These are phyloP conservation scores for Caenorhabditis afra DNA, from an alignment of 2,888 invertebrate species.

Conservation along the genomic window DNA sequence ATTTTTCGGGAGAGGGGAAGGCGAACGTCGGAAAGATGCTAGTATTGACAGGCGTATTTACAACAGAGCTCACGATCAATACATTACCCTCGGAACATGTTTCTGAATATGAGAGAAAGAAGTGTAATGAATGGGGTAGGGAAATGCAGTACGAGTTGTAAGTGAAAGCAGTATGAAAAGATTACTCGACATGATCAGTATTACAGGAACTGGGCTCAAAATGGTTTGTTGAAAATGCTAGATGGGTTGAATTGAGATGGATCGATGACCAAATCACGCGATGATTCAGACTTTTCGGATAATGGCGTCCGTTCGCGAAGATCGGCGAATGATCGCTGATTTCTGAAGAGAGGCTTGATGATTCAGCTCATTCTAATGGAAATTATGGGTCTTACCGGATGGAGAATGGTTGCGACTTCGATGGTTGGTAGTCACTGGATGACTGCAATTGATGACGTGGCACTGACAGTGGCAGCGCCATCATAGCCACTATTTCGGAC, in stretches of 20 bases:
- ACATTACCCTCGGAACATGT: conserved; percentile 37
- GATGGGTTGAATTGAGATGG: conserved; percentile 53
- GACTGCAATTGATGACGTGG: conserved; percentile 37
- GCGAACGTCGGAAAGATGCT: conserved; percentile 6
- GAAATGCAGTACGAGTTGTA: conserved; percentile 36
- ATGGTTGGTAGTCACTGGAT: conserved; percentile 31
- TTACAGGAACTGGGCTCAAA: conserved; percentile 16
- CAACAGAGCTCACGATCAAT: conserved; percentile 41
- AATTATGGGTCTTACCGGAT: conserved; percentile 18
- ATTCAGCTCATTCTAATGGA: conserved; percentile 3
- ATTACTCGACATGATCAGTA: not conserved
- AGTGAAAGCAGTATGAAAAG: conserved; percentile 27
- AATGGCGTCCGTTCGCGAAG: conserved; percentile 57
- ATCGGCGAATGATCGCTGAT: conserved; percentile 63
- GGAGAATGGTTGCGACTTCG: conserved; percentile 40
- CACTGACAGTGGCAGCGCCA: conserved; percentile 40
- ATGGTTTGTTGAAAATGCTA: conserved; percentile 45
- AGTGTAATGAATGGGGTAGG: conserved; percentile 1
- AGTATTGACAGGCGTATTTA: conserved; percentile 22
- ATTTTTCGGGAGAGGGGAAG: conserved; percentile 3
- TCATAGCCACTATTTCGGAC: conserved; percentile 61
- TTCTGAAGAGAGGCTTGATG: conserved; percentile 36
- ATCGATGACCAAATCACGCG: conserved; percentile 50
- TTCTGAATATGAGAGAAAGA: not conserved
- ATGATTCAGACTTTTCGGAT: conserved; percentile 53